Base-by-base conservation (phyloP, 2,888 invertebrate genomes). In the Hedychridium roseum region DNA sequence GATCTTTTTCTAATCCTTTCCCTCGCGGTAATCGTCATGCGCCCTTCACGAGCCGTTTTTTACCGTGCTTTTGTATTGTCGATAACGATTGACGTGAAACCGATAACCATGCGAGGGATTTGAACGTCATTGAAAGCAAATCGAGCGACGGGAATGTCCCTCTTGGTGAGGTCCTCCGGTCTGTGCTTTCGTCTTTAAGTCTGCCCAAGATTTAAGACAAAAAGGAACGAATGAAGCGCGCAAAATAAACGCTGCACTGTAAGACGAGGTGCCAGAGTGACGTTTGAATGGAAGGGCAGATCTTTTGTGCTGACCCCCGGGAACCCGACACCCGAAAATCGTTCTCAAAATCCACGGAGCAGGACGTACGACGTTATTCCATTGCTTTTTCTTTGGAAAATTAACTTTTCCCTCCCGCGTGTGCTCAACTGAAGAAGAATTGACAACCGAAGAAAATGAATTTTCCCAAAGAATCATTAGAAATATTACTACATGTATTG, bases 191-290 rank as follows among this genome's bases (percentile, higher is more conserved):
- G 59, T 67, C 61, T 63, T 70, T 66, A 66, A 71, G 60, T 70
- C 66, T 68, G 63, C 58, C 57, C 59, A 65, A 61, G 64, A 71
- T 66, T 62, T 66, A 64, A 68, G 67, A 70, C 71, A 70, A 73
- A 67, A 66, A 60, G 60, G 51, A 57, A 55, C 50, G 64, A 63
- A 60, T 45, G 59, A 63, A 66, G 64, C 52, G 64, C 59, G 60
- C 48, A 51, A 66, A 71, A 69, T 66, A 63, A 66, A 60, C 57
- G 70, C 68, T 64, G 43, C 46, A 54, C 56, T 57, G 66, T 64
- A 70, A 74, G 71, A 68, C 72, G 71, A 77, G 78, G 78, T 78
- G 78, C 75, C 68, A 70, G 78, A 78, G 72, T 78, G 78, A 78
- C 78, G 71, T 78, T 73, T 78, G 75, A 78, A 78, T 78, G 71